Evolutionary conservation across 2,797 vertebrate genomes (phyloP), one percentile per base, ranked within the genome.

Genomic region (Onychomys leucogaster): DNA sequence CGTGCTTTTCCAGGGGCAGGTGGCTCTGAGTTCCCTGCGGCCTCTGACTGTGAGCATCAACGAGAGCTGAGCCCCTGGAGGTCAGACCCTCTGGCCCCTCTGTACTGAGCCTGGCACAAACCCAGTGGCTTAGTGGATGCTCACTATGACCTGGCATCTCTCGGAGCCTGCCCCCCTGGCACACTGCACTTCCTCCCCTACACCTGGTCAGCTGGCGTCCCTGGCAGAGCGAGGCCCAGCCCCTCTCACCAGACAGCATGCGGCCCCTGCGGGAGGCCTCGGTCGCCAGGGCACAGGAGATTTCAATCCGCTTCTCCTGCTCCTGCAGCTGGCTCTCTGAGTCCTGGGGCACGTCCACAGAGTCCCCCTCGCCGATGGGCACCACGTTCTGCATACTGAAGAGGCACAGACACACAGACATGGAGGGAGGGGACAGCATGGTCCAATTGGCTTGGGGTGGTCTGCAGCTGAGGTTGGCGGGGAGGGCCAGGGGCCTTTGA

Each of bases 261-360:
- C 99, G 99, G 94, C 99, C 99, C 29, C 99, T 99, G 61, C 99
- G 99, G 3, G 99, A 99, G 29, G 99, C 99, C 98, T 99, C 99
- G 0, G 99, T 99, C n/a, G 99, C 99, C 97, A 99, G 98, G 29
- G 99, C 98, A 0, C 99, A 99, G 2, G 99, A 99, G 97, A 99
- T 99, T 98, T 99, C 99, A 25, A 99, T 99, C 80, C 99, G 99
- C 98, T 99, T 99, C 98, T 99, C 99, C 98, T 99, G 99, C 98
- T 99, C 99, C 96, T 99, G 99, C 84, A 99, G 97, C 98, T 99
- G 99, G 95, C 99, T 98, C 98, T 99, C 99, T 0, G 99, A 98
- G 98, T 99, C 99, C 97, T 98, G 98, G 69, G 99, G 98, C 23
- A 98, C 34, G 25, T 99, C 99, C 98, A 98, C 98, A 57, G 98